A percentile compares a stretch with the other conserved stretches of the same genome.
Conservation (phyloP, 2,888 invertebrate species). For the Sturmia bella region DNA sequence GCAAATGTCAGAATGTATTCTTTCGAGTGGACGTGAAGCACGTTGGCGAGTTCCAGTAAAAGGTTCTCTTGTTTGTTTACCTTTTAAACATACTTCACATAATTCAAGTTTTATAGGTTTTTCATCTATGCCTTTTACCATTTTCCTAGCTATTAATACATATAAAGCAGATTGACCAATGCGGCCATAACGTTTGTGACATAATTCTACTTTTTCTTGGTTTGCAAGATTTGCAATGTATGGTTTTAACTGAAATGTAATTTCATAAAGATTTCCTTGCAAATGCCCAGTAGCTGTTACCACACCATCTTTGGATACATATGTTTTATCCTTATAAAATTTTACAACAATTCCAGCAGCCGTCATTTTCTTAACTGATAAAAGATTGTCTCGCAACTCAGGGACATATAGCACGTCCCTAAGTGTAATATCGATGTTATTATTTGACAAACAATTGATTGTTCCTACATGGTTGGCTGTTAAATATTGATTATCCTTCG, state of each 20-base stretch:
- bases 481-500: too few species aligned
- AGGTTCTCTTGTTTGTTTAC: slow-evolving; percentile 30
- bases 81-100: slow-evolving; percentile 42
- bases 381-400: too few species aligned
- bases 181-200: slow-evolving; percentile 4
- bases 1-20: slow-evolving; percentile 60
- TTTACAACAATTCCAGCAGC: too few species aligned
- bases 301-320: too few species aligned
- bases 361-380: too few species aligned
- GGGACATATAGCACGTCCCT: too few species aligned
- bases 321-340: too few species aligned
- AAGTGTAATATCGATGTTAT: too few species aligned
- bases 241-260: slow-evolving; percentile 14
- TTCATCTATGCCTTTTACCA: slow-evolving; percentile 1
- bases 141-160: background rate
- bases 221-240: too few species aligned
- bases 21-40: slow-evolving; percentile 21
- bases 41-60: slow-evolving; percentile 15
- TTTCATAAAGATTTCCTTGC: slow-evolving; percentile 6
- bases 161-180: background rate
- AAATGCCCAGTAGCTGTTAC: slow-evolving; percentile 1
- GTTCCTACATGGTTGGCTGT: too few species aligned
- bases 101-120: background rate
- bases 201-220: too few species aligned
- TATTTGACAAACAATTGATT: too few species aligned